Percentiles rank a stretch among this genome's conserved stretches.
phyloP scores from a whole-genome alignment of 2,888 invertebrate species.

The Stenotaenia linearis region DNA sequence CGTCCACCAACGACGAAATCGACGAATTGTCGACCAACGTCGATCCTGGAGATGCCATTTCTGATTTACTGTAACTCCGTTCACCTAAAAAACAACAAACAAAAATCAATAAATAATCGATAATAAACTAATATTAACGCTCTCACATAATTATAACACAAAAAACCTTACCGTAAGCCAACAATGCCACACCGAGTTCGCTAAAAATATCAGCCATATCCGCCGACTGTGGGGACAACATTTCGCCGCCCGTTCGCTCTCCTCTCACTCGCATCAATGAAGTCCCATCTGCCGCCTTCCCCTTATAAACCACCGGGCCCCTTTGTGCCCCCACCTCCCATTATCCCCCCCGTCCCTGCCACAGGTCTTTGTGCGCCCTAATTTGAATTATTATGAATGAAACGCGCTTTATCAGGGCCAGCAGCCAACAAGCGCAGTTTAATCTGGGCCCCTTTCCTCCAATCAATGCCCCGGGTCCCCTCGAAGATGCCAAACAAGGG shows the following conservation, averaged over 20 bases:
- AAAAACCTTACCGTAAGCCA: conserved; percentile 22
- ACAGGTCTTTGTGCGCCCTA: conserved; percentile 30
- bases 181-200: neutral
- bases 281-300: conserved; percentile 28
- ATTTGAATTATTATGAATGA: conserved; percentile 34
- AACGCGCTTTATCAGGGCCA: conserved; percentile 26
- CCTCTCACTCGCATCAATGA: conserved; percentile 5
- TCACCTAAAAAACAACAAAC: conserved; percentile 12
- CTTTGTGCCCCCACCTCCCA: neutral
- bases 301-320: conserved; percentile 5
- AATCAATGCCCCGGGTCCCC: conserved; percentile 14
- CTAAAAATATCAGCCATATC: conserved; percentile 30
- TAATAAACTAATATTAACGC: no score
- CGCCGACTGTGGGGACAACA: conserved; percentile 20
- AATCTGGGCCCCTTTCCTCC: conserved; percentile 27
- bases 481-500: neutral
- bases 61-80: conserved; percentile 15
- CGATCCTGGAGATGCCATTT: conserved; percentile 30
- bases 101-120: neutral
- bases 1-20: conserved; percentile 29
- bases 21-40: conserved; percentile 21
- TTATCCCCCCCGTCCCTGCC: neutral
- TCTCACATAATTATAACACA: no score
- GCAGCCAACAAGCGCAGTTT: conserved; percentile 33
- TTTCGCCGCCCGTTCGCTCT: neutral